These are phyloP conservation scores for Leucoma salicis DNA, from an alignment of 2,888 invertebrate species.

Conservation along the genomic window DNA sequence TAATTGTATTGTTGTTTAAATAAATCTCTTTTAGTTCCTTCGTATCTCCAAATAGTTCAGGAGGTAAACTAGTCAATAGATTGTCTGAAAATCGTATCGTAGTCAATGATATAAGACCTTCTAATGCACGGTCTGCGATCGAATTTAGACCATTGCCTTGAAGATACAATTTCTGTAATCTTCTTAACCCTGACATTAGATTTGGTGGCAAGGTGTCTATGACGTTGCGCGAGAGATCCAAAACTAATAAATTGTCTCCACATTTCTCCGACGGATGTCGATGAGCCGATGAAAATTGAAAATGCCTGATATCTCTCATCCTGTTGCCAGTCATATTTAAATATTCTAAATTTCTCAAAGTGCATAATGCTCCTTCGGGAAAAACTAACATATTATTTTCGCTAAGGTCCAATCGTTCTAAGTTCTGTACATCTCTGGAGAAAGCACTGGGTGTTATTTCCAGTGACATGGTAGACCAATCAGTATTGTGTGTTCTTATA, in stretches of 20 bases:
- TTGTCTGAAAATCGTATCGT: constrained; percentile 91
- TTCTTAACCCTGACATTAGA: constrained; percentile 86
- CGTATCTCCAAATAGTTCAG: constrained; percentile 90
- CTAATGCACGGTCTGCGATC: constrained; percentile 89
- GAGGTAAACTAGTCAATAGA: constrained; percentile 89
- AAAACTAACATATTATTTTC: constrained; percentile 91
- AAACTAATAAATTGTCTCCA: constrained; percentile 85
- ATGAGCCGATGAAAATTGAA: constrained; percentile 85
- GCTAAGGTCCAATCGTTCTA: constrained; percentile 88
- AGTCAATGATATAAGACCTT: constrained; percentile 87
- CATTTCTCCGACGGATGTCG: constrained; percentile 85
- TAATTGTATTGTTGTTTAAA: constrained; percentile 90
- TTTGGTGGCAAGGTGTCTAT: constrained; percentile 88
- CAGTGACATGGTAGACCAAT: constrained; percentile 91
- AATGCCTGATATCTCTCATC: constrained; percentile 87
- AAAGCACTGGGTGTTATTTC: constrained; percentile 89
- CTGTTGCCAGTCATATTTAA: constrained; percentile 91
- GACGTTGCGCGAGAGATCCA: constrained; percentile 90
- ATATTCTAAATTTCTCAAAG: constrained; percentile 87
- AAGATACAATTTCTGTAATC: constrained; percentile 88
- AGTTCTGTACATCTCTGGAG: constrained; percentile 86
- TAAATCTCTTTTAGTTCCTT: constrained; percentile 90
- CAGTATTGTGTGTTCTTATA: constrained; percentile 91
- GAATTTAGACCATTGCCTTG: constrained; percentile 89
- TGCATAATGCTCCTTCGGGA: constrained; percentile 89